These are phyloP conservation scores for Brachionus rotundiformis DNA, from an alignment of 1,140 invertebrate species.

Conservation along the genomic window DNA sequence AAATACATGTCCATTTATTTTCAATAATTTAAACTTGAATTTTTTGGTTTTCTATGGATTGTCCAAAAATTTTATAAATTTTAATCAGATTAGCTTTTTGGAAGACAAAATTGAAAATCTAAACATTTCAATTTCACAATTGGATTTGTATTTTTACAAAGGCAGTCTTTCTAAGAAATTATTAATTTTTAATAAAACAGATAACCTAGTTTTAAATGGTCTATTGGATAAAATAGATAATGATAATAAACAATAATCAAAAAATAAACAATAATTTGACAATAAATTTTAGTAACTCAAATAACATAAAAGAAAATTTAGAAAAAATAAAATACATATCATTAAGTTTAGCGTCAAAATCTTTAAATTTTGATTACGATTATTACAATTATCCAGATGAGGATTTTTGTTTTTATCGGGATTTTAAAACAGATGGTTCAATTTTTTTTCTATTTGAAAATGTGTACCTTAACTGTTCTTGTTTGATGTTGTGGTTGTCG, in stretches of 20 bases:
- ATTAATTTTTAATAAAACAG: neutral
- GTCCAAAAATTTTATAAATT: neutral
- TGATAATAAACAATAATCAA: neutral
- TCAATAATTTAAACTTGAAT: neutral
- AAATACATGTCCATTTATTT: neutral
- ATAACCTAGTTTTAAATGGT: neutral
- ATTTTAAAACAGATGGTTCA: neutral
- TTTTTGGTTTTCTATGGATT: neutral
- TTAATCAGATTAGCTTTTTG: neutral
- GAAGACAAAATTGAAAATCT: neutral
- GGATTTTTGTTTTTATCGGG: neutral
- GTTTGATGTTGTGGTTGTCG: neutral
- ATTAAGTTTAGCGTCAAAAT: neutral
- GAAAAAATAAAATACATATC: neutral
- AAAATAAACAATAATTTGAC: neutral
- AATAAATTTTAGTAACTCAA: neutral
- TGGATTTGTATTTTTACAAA: neutral
- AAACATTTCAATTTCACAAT: neutral
- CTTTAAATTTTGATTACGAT: neutral
- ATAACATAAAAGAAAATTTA: neutral
- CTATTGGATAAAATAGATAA: neutral
- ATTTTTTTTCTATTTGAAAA: neutral
- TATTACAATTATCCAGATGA: neutral
- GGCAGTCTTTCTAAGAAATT: neutral
- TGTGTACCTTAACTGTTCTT: neutral